Percentiles rank a stretch among this genome's conserved stretches.
Conservation (phyloP, 2,797 vertebrate genomes). For the Epinephelus malabaricus region DNA sequence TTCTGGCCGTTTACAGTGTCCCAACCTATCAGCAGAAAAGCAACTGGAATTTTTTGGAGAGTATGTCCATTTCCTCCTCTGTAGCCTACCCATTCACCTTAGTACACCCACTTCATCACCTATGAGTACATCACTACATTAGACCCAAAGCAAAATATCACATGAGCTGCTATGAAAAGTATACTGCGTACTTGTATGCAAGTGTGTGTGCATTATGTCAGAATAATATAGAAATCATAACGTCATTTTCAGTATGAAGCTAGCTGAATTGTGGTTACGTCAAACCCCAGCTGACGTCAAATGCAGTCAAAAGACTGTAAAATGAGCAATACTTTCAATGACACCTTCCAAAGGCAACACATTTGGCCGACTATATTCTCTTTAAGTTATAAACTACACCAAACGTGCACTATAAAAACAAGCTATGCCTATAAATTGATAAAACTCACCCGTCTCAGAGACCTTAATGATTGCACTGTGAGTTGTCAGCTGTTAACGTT, state of each 20-base stretch:
- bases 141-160: not conserved
- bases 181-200: not conserved
- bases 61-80: no score
- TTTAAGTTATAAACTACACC: not conserved
- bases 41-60: no score
- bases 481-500: conserved; percentile 78
- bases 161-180: accelerated
- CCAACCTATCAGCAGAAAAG: no score
- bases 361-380: not conserved
- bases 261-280: conserved; percentile 34
- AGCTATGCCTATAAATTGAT: accelerated
- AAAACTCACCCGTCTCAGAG: not conserved
- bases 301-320: not conserved
- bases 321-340: not conserved
- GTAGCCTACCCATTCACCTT: no score
- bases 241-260: not conserved
- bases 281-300: conserved; percentile 59
- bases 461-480: not conserved
- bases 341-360: not conserved
- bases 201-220: not conserved
- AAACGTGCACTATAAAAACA: not conserved
- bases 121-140: not conserved
- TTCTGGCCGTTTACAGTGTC: no score
- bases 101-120: no score
- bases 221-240: not conserved